Base-by-base conservation (phyloP, 2,797 vertebrate species). In the Setipinna tenuifilis region DNA sequence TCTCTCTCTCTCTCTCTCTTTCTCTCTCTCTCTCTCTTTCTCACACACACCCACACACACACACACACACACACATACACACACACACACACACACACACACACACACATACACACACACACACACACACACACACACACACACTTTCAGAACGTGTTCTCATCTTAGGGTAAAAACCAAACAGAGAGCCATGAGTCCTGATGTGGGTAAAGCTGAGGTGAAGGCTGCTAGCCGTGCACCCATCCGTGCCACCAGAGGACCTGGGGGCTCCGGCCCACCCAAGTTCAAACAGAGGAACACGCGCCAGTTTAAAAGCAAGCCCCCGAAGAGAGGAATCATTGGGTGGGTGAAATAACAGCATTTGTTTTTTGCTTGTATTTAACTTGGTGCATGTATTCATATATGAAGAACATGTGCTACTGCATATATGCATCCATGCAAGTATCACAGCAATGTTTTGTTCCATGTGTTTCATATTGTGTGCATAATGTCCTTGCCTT, bases 291-390 rank as follows among this genome's bases (percentile, higher is more conserved):
- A 97, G 90, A 94, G 97, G 87, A 96, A 95, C 89, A 96, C 93
- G 6, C 94, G 96, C 19, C 96, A 97, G 91, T 98, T 98, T 92
- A 98, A 97, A 93, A 98, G 97, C 96, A 98, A 96, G 86, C 97
- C 97, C 0, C 97, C 97, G 1, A 98, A 97, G 89, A 97, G 96
- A 89, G 97, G 97, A 0, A 89, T 97, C 87, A 96, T 97, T 85
- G 97, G 97, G 97, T 97, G n/a, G n/a, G n/a, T n/a, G n/a, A 93
- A 93, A 95, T 88, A 35, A 75, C 14, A 41, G 9, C 25, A 2
- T 28, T 65, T 58, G 2, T 11, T 61, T 80, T 41, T 21, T 41
- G 35, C 2, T 41, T 41, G 35, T 41, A 2, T 41, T 41, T 41
- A 41, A 5, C 35, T 41, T 41, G 2, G 35, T 41, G 35, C 2